These are phyloP conservation scores for Borostomias antarcticus DNA, from an alignment of 2,797 vertebrate species.

Conservation along the genomic window DNA sequence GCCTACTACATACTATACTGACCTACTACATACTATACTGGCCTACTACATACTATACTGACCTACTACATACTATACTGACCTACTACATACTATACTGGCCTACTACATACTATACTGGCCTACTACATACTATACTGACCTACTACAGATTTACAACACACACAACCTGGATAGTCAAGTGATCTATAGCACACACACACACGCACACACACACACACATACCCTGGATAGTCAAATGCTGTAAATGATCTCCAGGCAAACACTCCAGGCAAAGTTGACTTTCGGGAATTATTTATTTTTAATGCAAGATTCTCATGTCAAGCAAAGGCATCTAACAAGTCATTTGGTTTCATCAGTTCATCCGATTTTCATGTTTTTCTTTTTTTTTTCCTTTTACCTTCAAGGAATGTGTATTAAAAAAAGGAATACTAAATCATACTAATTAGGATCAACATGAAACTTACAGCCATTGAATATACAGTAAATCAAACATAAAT, in stretches of 20 bases:
- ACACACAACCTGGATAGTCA: background rate
- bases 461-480: constrained; percentile 38
- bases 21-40: no score
- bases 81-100: no score
- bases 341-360: constrained; percentile 53
- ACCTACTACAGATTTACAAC: background rate
- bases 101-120: no score
- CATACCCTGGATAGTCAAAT: constrained; percentile 19
- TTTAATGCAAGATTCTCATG: constrained; percentile 66
- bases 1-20: no score
- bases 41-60: no score
- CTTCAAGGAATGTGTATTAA: constrained; percentile 51
- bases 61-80: no score
- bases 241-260: background rate
- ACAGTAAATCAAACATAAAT: constrained; percentile 55
- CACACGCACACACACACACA: background rate
- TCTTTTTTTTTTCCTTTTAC: constrained; percentile 33
- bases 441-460: constrained; percentile 40
- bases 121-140: no score
- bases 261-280: constrained; percentile 14
- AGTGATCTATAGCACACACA: background rate
- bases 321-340: constrained; percentile 62
- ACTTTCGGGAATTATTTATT: constrained; percentile 67
- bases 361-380: constrained; percentile 35
- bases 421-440: constrained; percentile 46